Evolutionary conservation across 2,888 invertebrate species (phyloP).

Genomic region (Amphimallon solstitiale): DNA sequence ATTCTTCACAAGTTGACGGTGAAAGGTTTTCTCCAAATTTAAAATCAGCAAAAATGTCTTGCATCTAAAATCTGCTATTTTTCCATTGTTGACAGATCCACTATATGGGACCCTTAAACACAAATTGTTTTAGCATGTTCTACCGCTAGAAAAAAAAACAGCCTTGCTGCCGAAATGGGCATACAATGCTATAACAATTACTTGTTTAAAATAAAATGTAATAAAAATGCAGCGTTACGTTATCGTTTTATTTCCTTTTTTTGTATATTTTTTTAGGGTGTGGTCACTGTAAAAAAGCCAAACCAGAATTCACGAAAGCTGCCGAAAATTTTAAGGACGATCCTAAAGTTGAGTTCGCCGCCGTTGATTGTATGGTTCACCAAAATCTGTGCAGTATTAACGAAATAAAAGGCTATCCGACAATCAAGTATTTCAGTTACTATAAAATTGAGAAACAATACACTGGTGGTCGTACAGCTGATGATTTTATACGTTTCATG

Average conservation of each 20-base stretch:
- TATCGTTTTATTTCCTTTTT: background rate
- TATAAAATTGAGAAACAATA: constrained; percentile 76
- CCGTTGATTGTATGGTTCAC: constrained; percentile 80
- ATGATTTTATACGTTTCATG: constrained; percentile 75
- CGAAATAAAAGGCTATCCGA: constrained; percentile 85
- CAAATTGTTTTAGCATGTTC: no score
- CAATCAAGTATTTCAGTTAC: constrained; percentile 86
- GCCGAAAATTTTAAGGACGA: constrained; percentile 81
- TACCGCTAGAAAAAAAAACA: no score
- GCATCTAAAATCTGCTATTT: no score
- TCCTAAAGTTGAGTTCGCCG: constrained; percentile 80
- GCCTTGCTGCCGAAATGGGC: no score
- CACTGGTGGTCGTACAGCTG: constrained; percentile 78
- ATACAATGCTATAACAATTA: no score
- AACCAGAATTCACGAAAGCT: constrained; percentile 82
- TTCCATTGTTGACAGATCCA: no score
- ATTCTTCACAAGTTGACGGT: no score
- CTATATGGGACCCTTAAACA: no score
- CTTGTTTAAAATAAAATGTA: no score
- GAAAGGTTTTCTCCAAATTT: no score
- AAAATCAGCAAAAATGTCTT: no score
- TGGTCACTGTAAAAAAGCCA: constrained; percentile 88
- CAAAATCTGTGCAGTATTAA: constrained; percentile 74
- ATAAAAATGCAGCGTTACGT: no score
- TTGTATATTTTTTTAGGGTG: constrained; percentile 73